These are phyloP conservation scores for Phortica magna DNA, from an alignment of 2,888 invertebrate species.

Conservation along the genomic window DNA sequence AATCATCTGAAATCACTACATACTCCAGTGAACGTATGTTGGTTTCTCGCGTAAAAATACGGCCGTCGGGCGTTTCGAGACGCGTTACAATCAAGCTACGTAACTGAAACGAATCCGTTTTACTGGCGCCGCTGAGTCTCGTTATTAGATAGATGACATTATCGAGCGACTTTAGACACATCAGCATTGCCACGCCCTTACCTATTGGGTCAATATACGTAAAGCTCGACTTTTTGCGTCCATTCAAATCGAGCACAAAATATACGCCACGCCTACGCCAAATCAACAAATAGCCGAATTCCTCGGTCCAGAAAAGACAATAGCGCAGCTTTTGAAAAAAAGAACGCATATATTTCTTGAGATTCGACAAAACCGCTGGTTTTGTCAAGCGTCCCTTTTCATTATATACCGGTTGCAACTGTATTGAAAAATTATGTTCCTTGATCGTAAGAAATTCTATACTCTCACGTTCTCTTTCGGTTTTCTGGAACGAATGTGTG, in stretches of 20 bases:
- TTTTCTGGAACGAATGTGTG: too few relatives aligned
- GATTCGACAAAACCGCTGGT: neutral
- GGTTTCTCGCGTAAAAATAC: conserved; percentile 56
- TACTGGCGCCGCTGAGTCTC: conserved; percentile 54
- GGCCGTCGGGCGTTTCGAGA: conserved; percentile 66
- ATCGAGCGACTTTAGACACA: conserved; percentile 63
- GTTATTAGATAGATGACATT: conserved; percentile 64
- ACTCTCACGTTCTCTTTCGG: too few relatives aligned
- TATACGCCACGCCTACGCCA: conserved; percentile 67
- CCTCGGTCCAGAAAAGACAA: conserved; percentile 59
- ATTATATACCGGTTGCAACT: conserved; percentile 45
- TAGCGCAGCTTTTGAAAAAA: conserved; percentile 62
- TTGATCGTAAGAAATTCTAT: conserved; percentile 66
- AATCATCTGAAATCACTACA: conserved; percentile 65
- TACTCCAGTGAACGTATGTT: conserved; percentile 58
- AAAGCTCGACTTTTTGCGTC: conserved; percentile 46
- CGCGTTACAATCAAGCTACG: conserved; percentile 67
- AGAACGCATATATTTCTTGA: conserved; percentile 42
- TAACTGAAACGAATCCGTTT: conserved; percentile 57
- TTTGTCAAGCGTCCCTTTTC: neutral
- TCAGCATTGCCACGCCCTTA: conserved; percentile 60
- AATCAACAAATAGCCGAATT: conserved; percentile 62
- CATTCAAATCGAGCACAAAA: conserved; percentile 72
- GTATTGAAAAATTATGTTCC: conserved; percentile 66
- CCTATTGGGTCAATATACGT: neutral